Conservation (phyloP, 2,888 invertebrate genomes). For the Agrotis exclamationis region DNA sequence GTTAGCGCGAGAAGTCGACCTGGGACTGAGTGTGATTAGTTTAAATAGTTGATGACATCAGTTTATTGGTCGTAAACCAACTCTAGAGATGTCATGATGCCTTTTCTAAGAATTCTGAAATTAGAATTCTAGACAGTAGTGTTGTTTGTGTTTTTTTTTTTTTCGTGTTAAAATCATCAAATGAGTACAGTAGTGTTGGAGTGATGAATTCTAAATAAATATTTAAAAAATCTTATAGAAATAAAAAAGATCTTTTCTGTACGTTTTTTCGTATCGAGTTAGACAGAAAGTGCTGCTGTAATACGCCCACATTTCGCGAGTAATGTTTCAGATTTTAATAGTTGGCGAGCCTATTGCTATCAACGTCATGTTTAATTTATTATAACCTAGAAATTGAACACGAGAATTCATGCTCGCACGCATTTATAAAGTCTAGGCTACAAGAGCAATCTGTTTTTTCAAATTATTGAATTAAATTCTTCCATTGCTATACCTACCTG, state of each 20-base stretch:
- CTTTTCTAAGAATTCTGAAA: constrained; percentile 41
- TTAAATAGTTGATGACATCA: constrained; percentile 51
- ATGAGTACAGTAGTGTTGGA: constrained; percentile 1
- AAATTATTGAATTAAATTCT: background rate
- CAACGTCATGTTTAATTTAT: background rate
- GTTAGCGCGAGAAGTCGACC: constrained; percentile 37
- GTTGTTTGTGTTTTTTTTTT: no score
- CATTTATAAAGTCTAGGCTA: no score
- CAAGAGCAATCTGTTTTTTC: no score
- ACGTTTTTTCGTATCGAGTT: background rate
- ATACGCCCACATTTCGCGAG: background rate
- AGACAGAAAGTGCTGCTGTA: background rate
- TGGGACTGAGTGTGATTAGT: constrained; percentile 33
- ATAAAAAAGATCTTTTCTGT: background rate
- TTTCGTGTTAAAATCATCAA: no score
- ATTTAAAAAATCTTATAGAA: no score
- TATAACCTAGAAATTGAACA: background rate
- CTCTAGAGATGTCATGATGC: constrained; percentile 23
- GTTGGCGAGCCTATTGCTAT: background rate
- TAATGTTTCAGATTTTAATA: background rate
- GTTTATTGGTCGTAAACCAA: constrained; percentile 45
- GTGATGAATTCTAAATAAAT: background rate
- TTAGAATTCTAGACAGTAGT: constrained; percentile 7
- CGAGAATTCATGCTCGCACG: background rate
- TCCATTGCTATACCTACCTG: background rate